A percentile compares a stretch with the other conserved stretches of the same genome.
These are phyloP conservation scores for Pycnonotus jocosus DNA, from an alignment of 2,113 vertebrate species.

Conservation along the genomic window DNA sequence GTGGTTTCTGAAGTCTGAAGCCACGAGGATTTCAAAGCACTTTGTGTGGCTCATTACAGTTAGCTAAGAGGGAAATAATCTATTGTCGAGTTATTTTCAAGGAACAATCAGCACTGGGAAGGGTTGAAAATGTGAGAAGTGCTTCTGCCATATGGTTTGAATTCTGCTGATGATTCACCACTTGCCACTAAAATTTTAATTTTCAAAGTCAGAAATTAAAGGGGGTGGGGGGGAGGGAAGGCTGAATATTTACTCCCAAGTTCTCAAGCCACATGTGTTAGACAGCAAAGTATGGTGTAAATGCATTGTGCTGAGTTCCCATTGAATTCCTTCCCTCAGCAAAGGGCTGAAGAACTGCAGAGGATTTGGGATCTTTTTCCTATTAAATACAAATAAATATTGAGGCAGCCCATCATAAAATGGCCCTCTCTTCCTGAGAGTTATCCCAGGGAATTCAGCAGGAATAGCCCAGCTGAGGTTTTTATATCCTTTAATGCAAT, in stretches of 20 bases:
- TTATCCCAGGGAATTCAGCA: background rate
- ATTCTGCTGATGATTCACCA: background rate
- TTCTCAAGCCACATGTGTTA: background rate
- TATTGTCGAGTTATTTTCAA: background rate
- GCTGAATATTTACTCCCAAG: background rate
- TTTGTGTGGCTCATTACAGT: background rate
- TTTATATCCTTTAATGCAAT: background rate
- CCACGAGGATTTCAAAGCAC: background rate
- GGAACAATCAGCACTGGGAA: background rate
- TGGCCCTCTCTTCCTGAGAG: background rate
- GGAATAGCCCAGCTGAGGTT: background rate
- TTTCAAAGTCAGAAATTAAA: background rate
- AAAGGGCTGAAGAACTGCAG: background rate
- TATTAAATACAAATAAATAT: background rate
- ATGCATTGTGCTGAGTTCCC: background rate
- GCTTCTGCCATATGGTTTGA: background rate
- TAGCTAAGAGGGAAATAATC: background rate
- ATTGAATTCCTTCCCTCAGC: background rate
- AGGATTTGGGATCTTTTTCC: background rate
- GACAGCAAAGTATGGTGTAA: background rate
- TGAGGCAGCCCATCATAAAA: background rate
- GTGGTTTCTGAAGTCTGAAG: background rate
- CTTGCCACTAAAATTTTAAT: background rate
- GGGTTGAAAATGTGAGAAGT: background rate
- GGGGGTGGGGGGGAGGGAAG: fast-evolving